Conservation (phyloP, 53 echinoderm and acorn worm genomes). For the Holothuria scabra region DNA sequence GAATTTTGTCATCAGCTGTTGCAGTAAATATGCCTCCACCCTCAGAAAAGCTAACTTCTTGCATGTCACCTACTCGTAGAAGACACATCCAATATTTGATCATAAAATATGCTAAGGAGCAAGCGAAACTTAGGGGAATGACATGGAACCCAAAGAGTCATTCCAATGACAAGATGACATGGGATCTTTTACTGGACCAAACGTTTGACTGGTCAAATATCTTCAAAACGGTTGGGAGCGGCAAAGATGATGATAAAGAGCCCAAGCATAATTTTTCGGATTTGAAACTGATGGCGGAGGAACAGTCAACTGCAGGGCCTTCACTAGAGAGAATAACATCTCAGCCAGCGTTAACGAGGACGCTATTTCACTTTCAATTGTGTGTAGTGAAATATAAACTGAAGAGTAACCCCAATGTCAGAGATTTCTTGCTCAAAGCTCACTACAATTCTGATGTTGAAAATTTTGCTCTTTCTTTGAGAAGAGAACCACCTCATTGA, state of each 20-base stretch:
- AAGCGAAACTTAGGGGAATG: constrained; percentile 53
- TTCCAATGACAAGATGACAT: background rate
- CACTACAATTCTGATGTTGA: constrained; percentile 62
- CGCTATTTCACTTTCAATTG: constrained; percentile 71
- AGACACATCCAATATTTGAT: constrained; percentile 63
- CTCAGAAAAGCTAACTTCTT: background rate
- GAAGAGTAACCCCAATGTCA: constrained; percentile 29
- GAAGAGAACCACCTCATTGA: constrained; percentile 62
- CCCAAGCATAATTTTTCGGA: constrained; percentile 50
- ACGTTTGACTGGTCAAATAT: constrained; percentile 14
- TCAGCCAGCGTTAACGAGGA: constrained; percentile 64
- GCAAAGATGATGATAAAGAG: background rate
- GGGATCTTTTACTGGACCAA: constrained; percentile 10
- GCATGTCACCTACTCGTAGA: constrained; percentile 52
- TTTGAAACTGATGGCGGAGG: constrained; percentile 48
- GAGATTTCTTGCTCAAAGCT: constrained; percentile 62
- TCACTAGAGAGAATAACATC: constrained; percentile 47
- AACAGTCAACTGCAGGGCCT: constrained; percentile 2
- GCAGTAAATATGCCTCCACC: no score
- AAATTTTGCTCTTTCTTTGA: constrained; percentile 63
- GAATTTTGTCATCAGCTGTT: no score
- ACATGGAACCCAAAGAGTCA: constrained; percentile 16
- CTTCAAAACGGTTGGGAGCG: constrained; percentile 14
- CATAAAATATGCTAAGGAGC: constrained; percentile 59
- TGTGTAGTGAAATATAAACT: constrained; percentile 71